Base-by-base conservation (phyloP, 2,797 vertebrate species). In the Macropus fuliginosus region DNA sequence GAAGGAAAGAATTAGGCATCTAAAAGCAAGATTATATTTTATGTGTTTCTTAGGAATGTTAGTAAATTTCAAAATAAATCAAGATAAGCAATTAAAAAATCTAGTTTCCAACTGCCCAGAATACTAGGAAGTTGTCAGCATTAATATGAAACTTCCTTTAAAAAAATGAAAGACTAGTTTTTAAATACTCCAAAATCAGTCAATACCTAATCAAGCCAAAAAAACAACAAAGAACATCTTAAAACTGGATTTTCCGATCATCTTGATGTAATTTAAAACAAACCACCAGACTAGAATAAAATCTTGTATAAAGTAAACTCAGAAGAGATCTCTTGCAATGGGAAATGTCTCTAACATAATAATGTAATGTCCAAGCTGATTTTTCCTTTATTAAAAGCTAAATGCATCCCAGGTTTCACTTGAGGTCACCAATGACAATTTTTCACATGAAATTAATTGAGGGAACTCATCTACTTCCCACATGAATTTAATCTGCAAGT, bases 361-460 rank as follows among this genome's bases (percentile, higher is more conserved):
- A 89, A 91, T 0, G 91, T 31, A 91, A 93, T 12, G 10, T 50
- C 50, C 55, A 90, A 89, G 46, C 21, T 56, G 9, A 93, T n/a
- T 66, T 66, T 74, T 40, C 62, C n/a, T 14, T 55, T 66, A 52
- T 21, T 59, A 59, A 1, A 21, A 59, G 24, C 66, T 55, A 91
- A 92, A 96, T 31, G 89, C n/a, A 91, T 92, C 56, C 95, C 55
- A 54, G 74, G 52, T 96, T 92, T 92, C 57, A 93, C 87, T 92
- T 96, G 24, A 89, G 46, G 46, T 90, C 54, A 95, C 94, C 94
- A 90, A 90, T 57, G 92, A 96, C 66, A 95, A 59, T 91, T 96
- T 95, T 40, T 62, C 40, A 95, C 46, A 91, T 74, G 50, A 94
- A 95, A 95, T 95, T 95, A 95, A 95, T 94, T 95, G 66, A 34